A percentile compares a stretch with the other conserved stretches of the same genome.
Conservation (phyloP, 37 sponge, comb jelly and placozoan genomes). For the Cladorhizidae sp. region DNA sequence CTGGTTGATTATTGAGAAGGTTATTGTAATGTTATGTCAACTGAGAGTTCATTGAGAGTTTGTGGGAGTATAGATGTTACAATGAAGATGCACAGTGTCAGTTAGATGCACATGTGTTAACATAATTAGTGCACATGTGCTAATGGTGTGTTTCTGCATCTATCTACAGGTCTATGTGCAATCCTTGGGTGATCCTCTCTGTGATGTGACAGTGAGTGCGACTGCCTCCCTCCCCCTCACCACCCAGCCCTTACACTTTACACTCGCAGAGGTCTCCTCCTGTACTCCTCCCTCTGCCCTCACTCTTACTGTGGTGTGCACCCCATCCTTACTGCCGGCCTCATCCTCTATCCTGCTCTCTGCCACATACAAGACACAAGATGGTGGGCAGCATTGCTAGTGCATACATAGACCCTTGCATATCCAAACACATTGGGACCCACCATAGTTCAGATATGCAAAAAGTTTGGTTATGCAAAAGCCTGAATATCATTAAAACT, state of each 20-base stretch:
- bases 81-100: too few species aligned
- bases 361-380: slow-evolving; percentile 29
- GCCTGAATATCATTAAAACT: too few species aligned
- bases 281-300: background rate
- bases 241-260: slow-evolving; percentile 47
- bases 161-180: slow-evolving; percentile 2
- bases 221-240: slow-evolving; percentile 46
- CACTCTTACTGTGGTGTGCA: slow-evolving; percentile 45
- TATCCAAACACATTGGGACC: too few species aligned
- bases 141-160: background rate
- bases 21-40: too few species aligned
- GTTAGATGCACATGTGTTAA: background rate
- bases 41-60: too few species aligned
- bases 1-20: too few species aligned
- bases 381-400: too few species aligned
- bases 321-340: slow-evolving; percentile 35
- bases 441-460: too few species aligned
- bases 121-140: background rate
- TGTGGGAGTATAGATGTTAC: too few species aligned
- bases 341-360: slow-evolving; percentile 25
- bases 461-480: too few species aligned
- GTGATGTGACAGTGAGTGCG: slow-evolving; percentile 25
- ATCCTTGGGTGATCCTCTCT: slow-evolving; percentile 6
- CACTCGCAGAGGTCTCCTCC: slow-evolving; percentile 16
- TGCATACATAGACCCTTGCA: too few species aligned